Base-by-base conservation (phyloP, 2,113 vertebrate species). In the Hylia prasina region DNA sequence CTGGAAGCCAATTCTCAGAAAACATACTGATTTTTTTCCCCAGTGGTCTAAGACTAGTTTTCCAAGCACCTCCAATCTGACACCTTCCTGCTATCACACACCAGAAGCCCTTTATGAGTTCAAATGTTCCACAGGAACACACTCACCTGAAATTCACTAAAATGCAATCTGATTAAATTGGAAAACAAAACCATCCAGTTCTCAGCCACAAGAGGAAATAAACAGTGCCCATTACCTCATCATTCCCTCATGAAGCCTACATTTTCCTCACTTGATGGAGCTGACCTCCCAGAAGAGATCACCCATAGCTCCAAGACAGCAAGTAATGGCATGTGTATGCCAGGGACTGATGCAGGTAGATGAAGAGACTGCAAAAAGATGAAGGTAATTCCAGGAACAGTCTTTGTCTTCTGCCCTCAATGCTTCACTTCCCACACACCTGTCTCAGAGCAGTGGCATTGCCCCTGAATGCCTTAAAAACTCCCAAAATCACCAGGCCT, bases 61-160 rank as follows among this genome's bases (percentile, higher is more conserved):
- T 97, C 90, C 87, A 90, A 94, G 95, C 89, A 95, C 88, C 91
- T 97, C 95, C 33, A 79, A 56, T 33, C 61, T 96, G 87, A 90
- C 69, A 88, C 48, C 69, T 69, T 75, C 58, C 53, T 73, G 37
- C 69, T 94, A 31, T 44, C 65, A 69, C 31, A 66, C 23, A 71
- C 22, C 72, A 94, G 60, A 57, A 89, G 73, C 48, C 64, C 28
- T 0, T 93, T 66, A 64, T 54, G 68, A 56, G 20, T 63, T 58
- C 23, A 81, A 82, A 53, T 30, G 11, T 20, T 57, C 35, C 68
- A 69, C 17, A 54, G 48, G 44, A 76, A 21, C 53, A 72, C 0
- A 2, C 21, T 92, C 70, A 60, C 45, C 53, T 70, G 70, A 39
- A 60, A 79, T 69, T 56, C 60, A 56, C 64, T 88, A 66, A 65